Evolutionary conservation across 2,113 vertebrate species (phyloP).

Genomic region (Dipodomys stephensi): DNA sequence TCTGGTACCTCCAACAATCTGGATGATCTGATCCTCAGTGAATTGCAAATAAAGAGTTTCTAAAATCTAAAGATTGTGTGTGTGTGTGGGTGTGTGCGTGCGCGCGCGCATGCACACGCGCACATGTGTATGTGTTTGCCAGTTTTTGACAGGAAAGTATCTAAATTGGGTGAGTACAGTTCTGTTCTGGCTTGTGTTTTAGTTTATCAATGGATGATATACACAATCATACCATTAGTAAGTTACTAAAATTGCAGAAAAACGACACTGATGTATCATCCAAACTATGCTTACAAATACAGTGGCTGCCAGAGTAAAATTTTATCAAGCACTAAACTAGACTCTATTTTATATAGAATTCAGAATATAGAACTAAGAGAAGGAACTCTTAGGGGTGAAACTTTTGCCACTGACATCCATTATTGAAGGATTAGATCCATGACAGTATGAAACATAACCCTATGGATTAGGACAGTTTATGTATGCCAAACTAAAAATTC

Average conservation of each 20-base stretch:
- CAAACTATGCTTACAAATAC: neutral
- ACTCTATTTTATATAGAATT: slow-evolving; percentile 36
- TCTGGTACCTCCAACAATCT: slow-evolving; percentile 6
- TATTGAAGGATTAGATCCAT: slow-evolving; percentile 24
- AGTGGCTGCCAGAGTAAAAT: slow-evolving; percentile 15
- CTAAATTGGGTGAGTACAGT: slow-evolving; percentile 21
- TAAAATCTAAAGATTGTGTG: slow-evolving; percentile 36
- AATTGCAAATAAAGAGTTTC: slow-evolving; percentile 38
- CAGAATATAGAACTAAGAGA: slow-evolving; percentile 31
- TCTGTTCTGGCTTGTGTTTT: slow-evolving; percentile 40
- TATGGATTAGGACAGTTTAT: slow-evolving; percentile 14
- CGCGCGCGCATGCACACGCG: neutral
- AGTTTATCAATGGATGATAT: neutral
- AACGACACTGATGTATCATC: slow-evolving; percentile 28
- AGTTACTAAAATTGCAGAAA: slow-evolving; percentile 52
- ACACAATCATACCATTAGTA: neutral
- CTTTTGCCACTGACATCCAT: slow-evolving; percentile 17
- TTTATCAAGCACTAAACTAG: slow-evolving; percentile 9
- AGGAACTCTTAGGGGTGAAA: slow-evolving; percentile 44
- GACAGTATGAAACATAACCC: neutral
- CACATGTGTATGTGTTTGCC: neutral
- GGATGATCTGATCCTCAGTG: neutral
- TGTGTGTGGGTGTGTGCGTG: neutral
- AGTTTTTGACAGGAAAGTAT: slow-evolving; percentile 43
- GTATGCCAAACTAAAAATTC: slow-evolving; percentile 37